phyloP scores from a whole-genome alignment of 2,113 vertebrate species.

The Hiodon alosoides region DNA sequence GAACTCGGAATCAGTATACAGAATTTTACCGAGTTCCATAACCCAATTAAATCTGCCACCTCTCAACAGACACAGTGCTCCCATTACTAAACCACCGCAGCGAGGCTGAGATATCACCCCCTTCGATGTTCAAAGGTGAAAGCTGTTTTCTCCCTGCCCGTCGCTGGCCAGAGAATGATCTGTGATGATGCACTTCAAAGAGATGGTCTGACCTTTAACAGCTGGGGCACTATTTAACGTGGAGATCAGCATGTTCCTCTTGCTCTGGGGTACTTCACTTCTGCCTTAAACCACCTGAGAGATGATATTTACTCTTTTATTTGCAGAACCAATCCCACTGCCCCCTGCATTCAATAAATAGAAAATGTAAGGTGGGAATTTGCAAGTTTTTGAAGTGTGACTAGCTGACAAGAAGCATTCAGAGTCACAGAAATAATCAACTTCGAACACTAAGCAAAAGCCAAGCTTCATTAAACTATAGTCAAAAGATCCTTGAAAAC shows the following conservation, averaged over 20 bases:
- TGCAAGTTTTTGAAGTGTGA: not conserved
- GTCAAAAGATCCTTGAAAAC: too few species aligned
- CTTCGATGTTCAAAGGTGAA: conserved; percentile 10
- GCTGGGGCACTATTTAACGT: not conserved
- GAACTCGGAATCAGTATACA: too few species aligned
- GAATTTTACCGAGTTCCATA: not conserved
- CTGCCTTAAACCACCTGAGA: not conserved
- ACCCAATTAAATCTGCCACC: not conserved
- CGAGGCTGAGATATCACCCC: not conserved
- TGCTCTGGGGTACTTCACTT: not conserved
- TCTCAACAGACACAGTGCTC: not conserved
- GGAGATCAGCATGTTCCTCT: not conserved
- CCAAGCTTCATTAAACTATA: too few species aligned
- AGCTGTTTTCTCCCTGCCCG: not conserved
- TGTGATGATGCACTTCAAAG: not conserved
- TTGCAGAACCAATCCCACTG: not conserved
- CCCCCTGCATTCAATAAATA: not conserved
- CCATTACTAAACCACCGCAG: not conserved
- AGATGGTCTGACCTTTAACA: not conserved
- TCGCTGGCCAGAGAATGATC: too few species aligned
- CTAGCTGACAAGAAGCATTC: too few species aligned
- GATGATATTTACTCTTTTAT: not conserved
- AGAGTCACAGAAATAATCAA: too few species aligned
- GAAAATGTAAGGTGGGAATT: not conserved
- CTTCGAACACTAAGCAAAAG: too few species aligned